These are phyloP conservation scores for Coregonus sp. DNA, from an alignment of 2,797 vertebrate species.

Conservation along the genomic window DNA sequence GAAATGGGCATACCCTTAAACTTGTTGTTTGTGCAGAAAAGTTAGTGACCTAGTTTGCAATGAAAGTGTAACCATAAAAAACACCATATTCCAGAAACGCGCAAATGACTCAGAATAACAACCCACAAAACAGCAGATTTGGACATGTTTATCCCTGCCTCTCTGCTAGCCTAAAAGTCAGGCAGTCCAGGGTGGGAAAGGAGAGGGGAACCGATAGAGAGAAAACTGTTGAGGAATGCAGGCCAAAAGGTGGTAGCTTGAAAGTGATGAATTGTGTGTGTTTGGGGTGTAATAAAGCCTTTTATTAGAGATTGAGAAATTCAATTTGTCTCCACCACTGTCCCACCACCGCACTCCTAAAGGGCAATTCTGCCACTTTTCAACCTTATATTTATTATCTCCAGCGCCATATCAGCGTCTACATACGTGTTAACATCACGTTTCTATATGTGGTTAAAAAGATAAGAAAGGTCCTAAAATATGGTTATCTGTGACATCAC, in stretches of 20 bases:
- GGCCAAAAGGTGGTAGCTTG: not conserved
- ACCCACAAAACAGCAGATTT: conserved; percentile 61
- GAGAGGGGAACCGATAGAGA: not conserved
- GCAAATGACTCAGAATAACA: conserved; percentile 57
- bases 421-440: no score
- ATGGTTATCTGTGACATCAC: no score
- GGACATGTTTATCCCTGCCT: conserved; percentile 45
- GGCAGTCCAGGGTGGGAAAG: not conserved
- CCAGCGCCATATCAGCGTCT: no score
- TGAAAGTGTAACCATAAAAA: conserved; percentile 60
- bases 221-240: not conserved
- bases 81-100: conserved; percentile 60
- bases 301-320: not conserved
- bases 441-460: no score
- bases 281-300: not conserved
- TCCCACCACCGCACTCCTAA: not conserved
- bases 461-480: no score
- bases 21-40: conserved; percentile 51
- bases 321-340: not conserved
- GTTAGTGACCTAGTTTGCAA: conserved; percentile 54
- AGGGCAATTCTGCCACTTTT: no score
- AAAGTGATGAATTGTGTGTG: not conserved
- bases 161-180: conserved; percentile 18
- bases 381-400: no score
- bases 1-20: conserved; percentile 33